Percentiles rank a stretch among this genome's conserved stretches.
Conservation (phyloP, 2,797 vertebrate species). For the Pseudomugil gertrudae region DNA sequence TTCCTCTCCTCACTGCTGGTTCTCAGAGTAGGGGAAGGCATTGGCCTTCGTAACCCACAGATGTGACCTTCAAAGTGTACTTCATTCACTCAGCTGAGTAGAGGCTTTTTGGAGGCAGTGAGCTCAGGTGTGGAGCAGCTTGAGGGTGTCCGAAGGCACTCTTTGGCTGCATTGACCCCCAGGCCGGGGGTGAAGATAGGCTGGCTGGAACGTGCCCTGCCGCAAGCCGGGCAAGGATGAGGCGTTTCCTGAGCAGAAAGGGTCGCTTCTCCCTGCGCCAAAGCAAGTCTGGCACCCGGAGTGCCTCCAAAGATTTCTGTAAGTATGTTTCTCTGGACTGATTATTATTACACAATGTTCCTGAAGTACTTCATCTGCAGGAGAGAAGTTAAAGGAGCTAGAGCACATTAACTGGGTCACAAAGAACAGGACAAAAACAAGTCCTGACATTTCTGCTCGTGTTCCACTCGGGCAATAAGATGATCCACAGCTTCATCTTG, state of each 20-base stretch:
- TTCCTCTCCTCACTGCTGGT: conserved; percentile 26
- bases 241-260: conserved; percentile 79
- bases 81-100: conserved; percentile 31
- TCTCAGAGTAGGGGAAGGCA: conserved; percentile 53
- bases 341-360: conserved; percentile 10
- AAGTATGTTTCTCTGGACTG: conserved; percentile 69
- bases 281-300: conserved; percentile 76
- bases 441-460: conserved; percentile 16
- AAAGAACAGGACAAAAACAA: conserved; percentile 38
- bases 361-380: conserved; percentile 30
- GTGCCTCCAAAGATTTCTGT: conserved; percentile 87
- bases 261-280: conserved; percentile 81
- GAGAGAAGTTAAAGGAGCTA: conserved; percentile 2
- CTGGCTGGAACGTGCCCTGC: conserved; percentile 79
- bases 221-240: conserved; percentile 79
- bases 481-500: conserved; percentile 2
- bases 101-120: conserved; percentile 41
- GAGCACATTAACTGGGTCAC: conserved; percentile 46
- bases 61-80: conserved; percentile 65
- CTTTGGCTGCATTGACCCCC: conserved; percentile 66
- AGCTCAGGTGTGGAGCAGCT: conserved; percentile 61
- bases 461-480: conserved; percentile 19
- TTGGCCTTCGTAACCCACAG: conserved; percentile 31
- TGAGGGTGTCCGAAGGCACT: conserved; percentile 61
- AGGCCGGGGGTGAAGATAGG: conserved; percentile 63